Conservation (phyloP, 2,797 vertebrate genomes). For the Enteromius unitaeniatus region DNA sequence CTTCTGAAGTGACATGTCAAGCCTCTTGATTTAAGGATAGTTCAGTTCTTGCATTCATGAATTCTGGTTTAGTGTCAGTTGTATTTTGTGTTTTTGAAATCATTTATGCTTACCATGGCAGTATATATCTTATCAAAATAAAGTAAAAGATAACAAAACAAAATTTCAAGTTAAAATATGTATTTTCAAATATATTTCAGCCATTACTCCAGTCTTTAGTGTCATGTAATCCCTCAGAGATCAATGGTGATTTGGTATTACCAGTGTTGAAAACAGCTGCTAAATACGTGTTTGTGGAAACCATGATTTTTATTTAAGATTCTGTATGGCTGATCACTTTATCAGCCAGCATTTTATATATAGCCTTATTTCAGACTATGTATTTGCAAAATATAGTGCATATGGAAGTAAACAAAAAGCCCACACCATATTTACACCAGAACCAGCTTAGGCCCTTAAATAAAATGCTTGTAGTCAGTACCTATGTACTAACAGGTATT, state of each 20-base stretch:
- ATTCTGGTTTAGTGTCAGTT: background rate
- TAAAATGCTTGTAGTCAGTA: background rate
- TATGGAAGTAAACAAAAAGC: conserved; percentile 35
- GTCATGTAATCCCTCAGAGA: background rate
- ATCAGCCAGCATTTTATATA: background rate
- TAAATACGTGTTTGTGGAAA: background rate
- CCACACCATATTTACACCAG: conserved; percentile 46
- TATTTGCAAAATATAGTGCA: conserved; percentile 38
- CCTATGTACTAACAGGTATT: background rate
- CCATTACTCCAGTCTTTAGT: background rate
- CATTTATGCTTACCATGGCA: background rate
- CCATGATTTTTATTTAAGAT: background rate
- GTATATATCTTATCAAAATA: background rate
- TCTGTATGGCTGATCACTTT: background rate
- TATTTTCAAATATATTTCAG: background rate
- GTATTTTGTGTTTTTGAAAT: background rate
- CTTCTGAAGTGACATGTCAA: background rate
- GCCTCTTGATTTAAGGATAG: background rate
- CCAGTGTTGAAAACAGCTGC: background rate
- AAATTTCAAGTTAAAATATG: background rate
- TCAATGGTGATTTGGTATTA: background rate
- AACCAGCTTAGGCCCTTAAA: conserved; percentile 9
- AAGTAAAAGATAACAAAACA: background rate
- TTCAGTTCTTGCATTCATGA: background rate
- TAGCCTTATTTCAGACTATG: background rate